Evolutionary conservation across 2,113 vertebrate genomes (phyloP).

Genomic region (Xyrauchen texanus): DNA sequence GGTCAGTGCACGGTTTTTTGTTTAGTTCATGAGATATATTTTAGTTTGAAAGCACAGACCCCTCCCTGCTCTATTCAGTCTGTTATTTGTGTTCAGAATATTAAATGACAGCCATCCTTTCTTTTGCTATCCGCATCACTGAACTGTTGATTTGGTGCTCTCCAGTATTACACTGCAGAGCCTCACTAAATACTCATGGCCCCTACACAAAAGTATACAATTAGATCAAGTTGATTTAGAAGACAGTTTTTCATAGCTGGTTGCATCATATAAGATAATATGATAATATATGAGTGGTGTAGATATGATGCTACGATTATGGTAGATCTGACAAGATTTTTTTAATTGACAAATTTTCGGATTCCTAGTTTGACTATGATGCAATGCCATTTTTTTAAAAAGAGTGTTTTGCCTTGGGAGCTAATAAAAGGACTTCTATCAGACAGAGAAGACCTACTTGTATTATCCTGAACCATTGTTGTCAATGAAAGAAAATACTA

Average conservation of each 20-base stretch:
- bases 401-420: no score
- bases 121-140: not conserved
- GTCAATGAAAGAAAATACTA: no score
- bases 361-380: no score
- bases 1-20: constrained; percentile 24
- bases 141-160: not conserved
- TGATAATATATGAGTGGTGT: no score
- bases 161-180: not conserved
- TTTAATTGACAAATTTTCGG: no score
- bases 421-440: no score
- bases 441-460: no score
- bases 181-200: not conserved
- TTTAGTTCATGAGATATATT: constrained; percentile 30
- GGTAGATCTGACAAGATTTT: no score
- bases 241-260: constrained; percentile 25
- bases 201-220: constrained; percentile 11
- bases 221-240: constrained; percentile 25
- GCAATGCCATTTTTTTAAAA: no score
- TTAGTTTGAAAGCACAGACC: not conserved
- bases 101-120: constrained; percentile 18
- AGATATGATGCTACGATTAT: no score
- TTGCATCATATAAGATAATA: no score
- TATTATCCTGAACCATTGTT: no score
- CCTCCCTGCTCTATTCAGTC: constrained; percentile 3
- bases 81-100: constrained; percentile 9